phyloP scores from a whole-genome alignment of 2,797 vertebrate species.

The Propithecus deckenii region DNA sequence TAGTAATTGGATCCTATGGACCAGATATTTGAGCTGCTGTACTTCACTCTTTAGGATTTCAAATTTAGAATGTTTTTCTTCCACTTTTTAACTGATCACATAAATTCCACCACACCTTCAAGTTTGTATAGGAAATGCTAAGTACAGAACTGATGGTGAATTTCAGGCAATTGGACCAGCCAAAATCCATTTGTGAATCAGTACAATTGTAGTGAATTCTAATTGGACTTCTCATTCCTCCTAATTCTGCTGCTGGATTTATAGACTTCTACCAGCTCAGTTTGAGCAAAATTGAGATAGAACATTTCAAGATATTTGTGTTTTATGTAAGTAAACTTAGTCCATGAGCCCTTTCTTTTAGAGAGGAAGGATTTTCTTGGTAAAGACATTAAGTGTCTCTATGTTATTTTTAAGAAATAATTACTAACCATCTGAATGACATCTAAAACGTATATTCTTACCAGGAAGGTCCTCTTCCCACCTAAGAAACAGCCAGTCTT shows the following conservation, averaged over 20 bases:
- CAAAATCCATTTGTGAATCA: not conserved
- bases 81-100: not conserved
- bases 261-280: not conserved
- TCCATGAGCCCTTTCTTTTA: not conserved
- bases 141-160: not conserved
- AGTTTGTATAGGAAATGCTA: not conserved
- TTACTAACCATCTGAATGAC: not conserved
- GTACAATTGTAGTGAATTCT: not conserved
- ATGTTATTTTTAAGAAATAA: not conserved
- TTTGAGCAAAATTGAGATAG: not conserved
- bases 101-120: not conserved
- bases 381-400: not conserved
- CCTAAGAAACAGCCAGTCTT: not conserved
- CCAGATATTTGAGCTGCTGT: not conserved
- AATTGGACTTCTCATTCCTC: not conserved
- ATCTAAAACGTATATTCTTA: not conserved
- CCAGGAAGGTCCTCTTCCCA: not conserved
- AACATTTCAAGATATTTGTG: not conserved
- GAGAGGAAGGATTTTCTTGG: not conserved
- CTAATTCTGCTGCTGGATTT: not conserved
- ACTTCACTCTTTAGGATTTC: not conserved
- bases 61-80: not conserved
- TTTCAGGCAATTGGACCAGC: not conserved
- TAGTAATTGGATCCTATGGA: not conserved
- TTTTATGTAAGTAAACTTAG: not conserved